Conservation (phyloP, 2,113 vertebrate genomes). For the Nansenia antarctica region DNA sequence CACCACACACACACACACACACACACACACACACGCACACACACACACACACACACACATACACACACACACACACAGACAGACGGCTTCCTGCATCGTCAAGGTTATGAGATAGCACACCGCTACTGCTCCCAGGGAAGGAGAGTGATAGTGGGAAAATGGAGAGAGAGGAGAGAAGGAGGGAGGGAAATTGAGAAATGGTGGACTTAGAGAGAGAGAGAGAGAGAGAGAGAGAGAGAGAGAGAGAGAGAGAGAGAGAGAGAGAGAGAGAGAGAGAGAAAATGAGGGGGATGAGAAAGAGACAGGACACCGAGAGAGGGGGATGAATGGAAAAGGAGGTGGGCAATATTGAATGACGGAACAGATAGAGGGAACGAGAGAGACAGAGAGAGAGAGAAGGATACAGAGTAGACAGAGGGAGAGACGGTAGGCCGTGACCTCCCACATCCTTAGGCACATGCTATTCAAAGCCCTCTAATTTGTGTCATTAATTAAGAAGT, state of each 20-base stretch:
- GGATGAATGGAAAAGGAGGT: slow-evolving; percentile 10
- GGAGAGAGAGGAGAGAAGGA: slow-evolving; percentile 50
- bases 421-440: slow-evolving; percentile 45
- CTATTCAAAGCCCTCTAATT: slow-evolving; percentile 72
- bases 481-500: slow-evolving; percentile 73
- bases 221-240: slow-evolving; percentile 22
- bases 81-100: slow-evolving; percentile 48
- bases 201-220: slow-evolving; percentile 38
- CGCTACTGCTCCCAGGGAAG: slow-evolving; percentile 17
- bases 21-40: slow-evolving; percentile 1
- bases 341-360: slow-evolving; percentile 45
- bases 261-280: slow-evolving; percentile 36
- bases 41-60: slow-evolving; percentile 5
- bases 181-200: slow-evolving; percentile 18
- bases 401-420: no score
- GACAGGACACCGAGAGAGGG: slow-evolving; percentile 25
- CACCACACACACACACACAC: no score
- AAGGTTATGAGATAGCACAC: slow-evolving; percentile 64
- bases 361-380: slow-evolving; percentile 31
- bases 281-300: slow-evolving; percentile 37
- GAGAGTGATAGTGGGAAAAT: slow-evolving; percentile 40
- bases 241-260: slow-evolving; percentile 31
- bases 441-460: slow-evolving; percentile 69
- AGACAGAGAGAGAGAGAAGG: slow-evolving; percentile 7
- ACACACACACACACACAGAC: not conserved